A percentile compares a stretch with the other conserved stretches of the same genome.
Conservation (phyloP, 2,797 vertebrate species). For the Remorina albescens region DNA sequence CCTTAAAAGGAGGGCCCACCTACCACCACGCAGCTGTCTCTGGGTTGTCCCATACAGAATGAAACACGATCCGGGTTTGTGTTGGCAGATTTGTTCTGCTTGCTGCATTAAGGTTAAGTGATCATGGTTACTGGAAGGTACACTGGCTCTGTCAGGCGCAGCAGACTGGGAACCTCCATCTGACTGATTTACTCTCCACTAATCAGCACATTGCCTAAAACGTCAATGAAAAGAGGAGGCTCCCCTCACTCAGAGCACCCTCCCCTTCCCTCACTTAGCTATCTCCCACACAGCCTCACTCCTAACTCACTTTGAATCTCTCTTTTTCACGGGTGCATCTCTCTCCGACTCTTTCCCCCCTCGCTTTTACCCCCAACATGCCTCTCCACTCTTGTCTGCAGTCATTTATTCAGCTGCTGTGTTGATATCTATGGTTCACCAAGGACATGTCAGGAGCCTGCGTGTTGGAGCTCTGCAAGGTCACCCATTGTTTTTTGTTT, state of each 20-base stretch:
- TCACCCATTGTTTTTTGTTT: slow-evolving; percentile 54
- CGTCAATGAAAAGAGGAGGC: slow-evolving; percentile 79
- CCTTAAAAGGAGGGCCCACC: slow-evolving; percentile 55
- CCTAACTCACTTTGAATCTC: slow-evolving; percentile 45
- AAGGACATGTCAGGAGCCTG: slow-evolving; percentile 53
- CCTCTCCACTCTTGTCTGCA: slow-evolving; percentile 34
- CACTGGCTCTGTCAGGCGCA: slow-evolving; percentile 40
- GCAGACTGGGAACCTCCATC: slow-evolving; percentile 63
- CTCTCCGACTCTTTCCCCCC: slow-evolving; percentile 16
- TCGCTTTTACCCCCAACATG: slow-evolving; percentile 14
- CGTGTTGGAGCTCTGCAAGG: slow-evolving; percentile 73
- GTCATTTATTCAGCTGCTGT: slow-evolving; percentile 77
- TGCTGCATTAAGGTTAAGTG: slow-evolving; percentile 28
- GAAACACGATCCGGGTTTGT: slow-evolving; percentile 35
- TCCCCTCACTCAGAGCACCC: slow-evolving; percentile 33
- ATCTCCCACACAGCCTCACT: slow-evolving; percentile 39
- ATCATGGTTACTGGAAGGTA: slow-evolving; percentile 32
- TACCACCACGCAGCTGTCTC: slow-evolving; percentile 70
- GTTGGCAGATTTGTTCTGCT: slow-evolving; percentile 40
- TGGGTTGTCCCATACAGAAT: slow-evolving; percentile 16
- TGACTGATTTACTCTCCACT: slow-evolving; percentile 67
- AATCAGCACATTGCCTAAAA: slow-evolving; percentile 83
- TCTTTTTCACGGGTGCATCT: slow-evolving; percentile 23
- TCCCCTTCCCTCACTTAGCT: slow-evolving; percentile 53
- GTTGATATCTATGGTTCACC: slow-evolving; percentile 57